phyloP scores from a whole-genome alignment of 2,888 invertebrate genomes.

The Diarsia rubi region DNA sequence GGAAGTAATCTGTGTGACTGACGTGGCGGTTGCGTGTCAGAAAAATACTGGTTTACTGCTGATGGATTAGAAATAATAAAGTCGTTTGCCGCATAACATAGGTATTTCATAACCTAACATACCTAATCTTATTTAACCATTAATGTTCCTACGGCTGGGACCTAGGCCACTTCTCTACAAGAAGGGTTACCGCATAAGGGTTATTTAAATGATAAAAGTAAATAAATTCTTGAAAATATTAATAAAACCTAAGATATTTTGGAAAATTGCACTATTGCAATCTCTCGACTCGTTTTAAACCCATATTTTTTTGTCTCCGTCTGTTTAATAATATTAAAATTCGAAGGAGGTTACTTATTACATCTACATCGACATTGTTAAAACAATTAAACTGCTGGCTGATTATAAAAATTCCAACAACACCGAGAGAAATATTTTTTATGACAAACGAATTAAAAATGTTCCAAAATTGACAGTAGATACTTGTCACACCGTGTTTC shows the following conservation, averaged over 20 bases:
- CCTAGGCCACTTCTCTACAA: too few relatives aligned
- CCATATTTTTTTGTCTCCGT: not conserved
- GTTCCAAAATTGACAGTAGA: constrained; percentile 82
- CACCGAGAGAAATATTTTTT: not conserved
- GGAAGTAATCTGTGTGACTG: constrained; percentile 18
- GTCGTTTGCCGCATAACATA: not conserved
- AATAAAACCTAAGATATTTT: too few relatives aligned
- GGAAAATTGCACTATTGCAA: not conserved
- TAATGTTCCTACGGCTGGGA: too few relatives aligned
- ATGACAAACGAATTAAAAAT: constrained; percentile 66
- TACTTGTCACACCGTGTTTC: constrained; percentile 71
- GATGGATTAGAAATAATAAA: constrained; percentile 13
- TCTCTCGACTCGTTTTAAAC: too few relatives aligned
- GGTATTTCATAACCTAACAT: too few relatives aligned
- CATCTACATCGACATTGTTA: not conserved
- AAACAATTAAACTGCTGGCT: constrained; percentile 21
- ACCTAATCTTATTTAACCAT: too few relatives aligned
- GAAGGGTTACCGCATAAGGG: not conserved
- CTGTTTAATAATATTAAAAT: not conserved
- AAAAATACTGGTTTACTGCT: not conserved
- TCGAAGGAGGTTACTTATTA: constrained; percentile 3
- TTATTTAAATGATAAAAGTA: not conserved
- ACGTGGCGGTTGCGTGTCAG: constrained; percentile 20
- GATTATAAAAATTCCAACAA: constrained; percentile 1
- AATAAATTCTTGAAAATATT: not conserved